A percentile compares a stretch with the other conserved stretches of the same genome.
phyloP scores from a whole-genome alignment of 2,113 vertebrate species.

The Oncorhynchus mykiss region DNA sequence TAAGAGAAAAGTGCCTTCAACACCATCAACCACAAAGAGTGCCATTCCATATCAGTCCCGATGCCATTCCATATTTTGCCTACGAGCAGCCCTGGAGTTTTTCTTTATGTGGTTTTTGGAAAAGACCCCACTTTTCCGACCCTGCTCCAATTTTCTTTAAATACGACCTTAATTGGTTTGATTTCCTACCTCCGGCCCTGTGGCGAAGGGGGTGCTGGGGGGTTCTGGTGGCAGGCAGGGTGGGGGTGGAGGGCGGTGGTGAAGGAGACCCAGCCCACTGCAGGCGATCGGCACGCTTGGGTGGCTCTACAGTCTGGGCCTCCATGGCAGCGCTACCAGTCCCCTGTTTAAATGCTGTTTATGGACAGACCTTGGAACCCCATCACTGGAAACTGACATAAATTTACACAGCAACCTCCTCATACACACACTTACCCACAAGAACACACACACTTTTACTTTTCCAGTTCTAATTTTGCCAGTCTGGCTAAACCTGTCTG shows the following conservation, averaged over 20 bases:
- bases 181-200: slow-evolving; percentile 75
- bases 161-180: slow-evolving; percentile 75
- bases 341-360: slow-evolving; percentile 61
- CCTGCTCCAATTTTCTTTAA: slow-evolving; percentile 76
- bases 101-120: slow-evolving; percentile 68
- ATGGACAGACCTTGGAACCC: slow-evolving; percentile 55
- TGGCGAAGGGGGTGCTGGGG: slow-evolving; percentile 19
- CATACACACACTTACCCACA: slow-evolving; percentile 21
- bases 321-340: slow-evolving; percentile 36
- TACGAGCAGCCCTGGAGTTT: slow-evolving; percentile 48
- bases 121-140: slow-evolving; percentile 71
- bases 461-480: background rate
- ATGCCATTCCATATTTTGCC: slow-evolving; percentile 40
- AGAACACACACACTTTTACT: slow-evolving; percentile 10
- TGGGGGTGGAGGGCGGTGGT: slow-evolving; percentile 31
- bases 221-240: slow-evolving; percentile 21
- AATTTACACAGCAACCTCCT: slow-evolving; percentile 22
- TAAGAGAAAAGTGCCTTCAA: slow-evolving; percentile 11
- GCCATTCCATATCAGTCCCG: slow-evolving; percentile 5
- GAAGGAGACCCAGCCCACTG: slow-evolving; percentile 53
- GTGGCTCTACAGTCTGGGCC: slow-evolving; percentile 59
- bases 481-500: slow-evolving; percentile 23
- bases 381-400: slow-evolving; percentile 52
- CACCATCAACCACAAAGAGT: slow-evolving; percentile 43
- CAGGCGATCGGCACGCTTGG: slow-evolving; percentile 53